Percentiles rank a stretch among this genome's conserved stretches.
Conservation (phyloP, 2,113 vertebrate species). For the Pollachius pollachius region DNA sequence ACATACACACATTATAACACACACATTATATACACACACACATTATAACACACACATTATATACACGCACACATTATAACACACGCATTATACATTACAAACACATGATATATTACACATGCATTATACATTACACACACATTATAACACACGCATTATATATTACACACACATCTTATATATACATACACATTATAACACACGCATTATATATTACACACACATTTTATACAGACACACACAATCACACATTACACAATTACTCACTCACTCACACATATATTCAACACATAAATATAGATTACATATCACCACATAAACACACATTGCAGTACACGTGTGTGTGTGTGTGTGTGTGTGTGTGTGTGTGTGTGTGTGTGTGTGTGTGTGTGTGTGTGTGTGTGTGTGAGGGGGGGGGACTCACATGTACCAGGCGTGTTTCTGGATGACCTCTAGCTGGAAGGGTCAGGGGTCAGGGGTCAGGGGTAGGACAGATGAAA, state of each 20-base stretch:
- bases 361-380: slow-evolving; percentile 3
- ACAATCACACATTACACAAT: not conserved
- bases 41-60: not conserved
- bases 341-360: not conserved
- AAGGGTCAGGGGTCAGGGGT: slow-evolving; percentile 12
- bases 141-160: not conserved
- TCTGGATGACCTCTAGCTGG: slow-evolving; percentile 91
- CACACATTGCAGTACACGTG: not conserved
- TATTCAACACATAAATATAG: no score
- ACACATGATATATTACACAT: not conserved
- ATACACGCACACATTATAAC: not conserved
- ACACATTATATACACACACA: not conserved
- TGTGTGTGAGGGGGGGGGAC: slow-evolving; percentile 56
- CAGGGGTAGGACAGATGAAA: not conserved
- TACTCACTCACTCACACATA: not conserved
- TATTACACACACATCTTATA: no score
- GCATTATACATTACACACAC: not conserved
- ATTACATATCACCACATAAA: slow-evolving; percentile 1
- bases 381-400: slow-evolving; percentile 5
- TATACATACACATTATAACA: not conserved
- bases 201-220: not conserved
- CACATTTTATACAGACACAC: not conserved
- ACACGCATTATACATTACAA: not conserved
- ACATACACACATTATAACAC: slow-evolving; percentile 5
- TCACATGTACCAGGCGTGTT: slow-evolving; percentile 92